Conservation (phyloP, 2,888 invertebrate species). For the Cryptops parisi region DNA sequence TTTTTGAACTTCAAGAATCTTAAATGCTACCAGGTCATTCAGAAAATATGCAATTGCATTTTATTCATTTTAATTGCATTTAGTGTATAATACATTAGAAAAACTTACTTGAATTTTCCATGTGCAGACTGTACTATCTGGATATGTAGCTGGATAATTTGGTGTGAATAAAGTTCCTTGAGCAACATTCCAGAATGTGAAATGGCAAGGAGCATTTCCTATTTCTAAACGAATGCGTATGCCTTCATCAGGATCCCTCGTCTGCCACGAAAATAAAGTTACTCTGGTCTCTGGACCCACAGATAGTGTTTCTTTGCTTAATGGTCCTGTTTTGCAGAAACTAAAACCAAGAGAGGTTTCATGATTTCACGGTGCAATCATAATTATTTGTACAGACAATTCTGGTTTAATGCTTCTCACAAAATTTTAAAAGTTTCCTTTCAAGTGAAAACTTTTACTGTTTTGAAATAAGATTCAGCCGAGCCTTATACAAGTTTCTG, state of each 20-base stretch:
- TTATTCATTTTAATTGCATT: too few species aligned
- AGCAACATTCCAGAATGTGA: not conserved
- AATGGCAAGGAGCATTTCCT: constrained; percentile 1
- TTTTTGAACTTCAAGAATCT: too few species aligned
- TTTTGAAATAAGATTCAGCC: too few species aligned
- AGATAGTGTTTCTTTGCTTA: not conserved
- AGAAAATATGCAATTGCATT: too few species aligned
- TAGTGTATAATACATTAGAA: not conserved
- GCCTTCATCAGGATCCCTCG: constrained; percentile 1
- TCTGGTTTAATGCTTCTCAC: too few species aligned
- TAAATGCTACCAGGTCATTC: too few species aligned
- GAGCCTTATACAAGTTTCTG: too few species aligned
- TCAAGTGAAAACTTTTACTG: too few species aligned
- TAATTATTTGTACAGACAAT: too few species aligned
- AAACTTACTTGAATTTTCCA: constrained; percentile 6
- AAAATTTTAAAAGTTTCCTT: too few species aligned
- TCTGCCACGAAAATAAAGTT: not conserved
- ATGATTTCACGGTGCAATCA: too few species aligned
- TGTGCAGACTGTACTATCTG: not conserved
- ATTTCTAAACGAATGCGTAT: constrained; percentile 3
- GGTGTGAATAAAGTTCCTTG: constrained; percentile 2
- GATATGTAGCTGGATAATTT: constrained; percentile 5
- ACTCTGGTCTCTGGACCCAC: not conserved
- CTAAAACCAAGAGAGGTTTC: not conserved
- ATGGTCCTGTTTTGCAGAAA: constrained; percentile 1